phyloP scores from a whole-genome alignment of 2,888 invertebrate genomes.

The Drosophila peninsularis region DNA sequence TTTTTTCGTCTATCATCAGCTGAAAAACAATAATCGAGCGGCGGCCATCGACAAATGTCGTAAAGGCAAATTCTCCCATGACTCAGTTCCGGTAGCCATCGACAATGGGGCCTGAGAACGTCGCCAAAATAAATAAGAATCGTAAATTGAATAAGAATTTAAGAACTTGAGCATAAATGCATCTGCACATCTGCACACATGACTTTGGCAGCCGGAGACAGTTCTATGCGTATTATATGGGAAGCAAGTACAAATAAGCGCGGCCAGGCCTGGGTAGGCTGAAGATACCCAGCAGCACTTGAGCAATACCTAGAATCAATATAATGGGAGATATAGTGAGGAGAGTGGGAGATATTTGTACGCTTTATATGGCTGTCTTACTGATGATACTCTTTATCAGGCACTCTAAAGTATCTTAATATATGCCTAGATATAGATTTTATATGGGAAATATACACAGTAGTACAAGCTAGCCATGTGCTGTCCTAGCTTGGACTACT shows the following conservation, averaged over 20 bases:
- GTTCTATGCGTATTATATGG: conserved; percentile 36
- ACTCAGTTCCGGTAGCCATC: conserved; percentile 60
- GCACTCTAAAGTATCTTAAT: not conserved
- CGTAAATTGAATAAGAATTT: conserved; percentile 10
- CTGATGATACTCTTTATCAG: not conserved
- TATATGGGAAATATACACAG: too few relatives aligned
- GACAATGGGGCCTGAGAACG: conserved; percentile 43
- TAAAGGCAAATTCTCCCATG: conserved; percentile 56
- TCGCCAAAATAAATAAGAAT: conserved; percentile 56
- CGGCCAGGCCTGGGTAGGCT: not conserved
- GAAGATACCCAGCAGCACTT: not conserved
- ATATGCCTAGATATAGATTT: too few relatives aligned
- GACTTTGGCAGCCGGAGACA: conserved; percentile 26
- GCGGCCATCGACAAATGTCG: conserved; percentile 58
- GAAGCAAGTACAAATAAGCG: conserved; percentile 11
- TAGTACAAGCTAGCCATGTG: too few relatives aligned
- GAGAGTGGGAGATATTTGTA: not conserved
- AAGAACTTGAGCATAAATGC: conserved; percentile 9
- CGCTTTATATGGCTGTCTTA: not conserved
- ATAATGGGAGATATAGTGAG: not conserved
- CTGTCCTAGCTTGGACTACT: too few relatives aligned
- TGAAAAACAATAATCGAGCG: conserved; percentile 25
- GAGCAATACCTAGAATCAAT: not conserved
- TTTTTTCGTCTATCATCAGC: conserved; percentile 27
- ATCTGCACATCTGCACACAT: conserved; percentile 25